Evolutionary conservation across 2,888 invertebrate species (phyloP), one percentile per base, ranked within the genome.

Genomic region (Punctoribates punctum): DNA sequence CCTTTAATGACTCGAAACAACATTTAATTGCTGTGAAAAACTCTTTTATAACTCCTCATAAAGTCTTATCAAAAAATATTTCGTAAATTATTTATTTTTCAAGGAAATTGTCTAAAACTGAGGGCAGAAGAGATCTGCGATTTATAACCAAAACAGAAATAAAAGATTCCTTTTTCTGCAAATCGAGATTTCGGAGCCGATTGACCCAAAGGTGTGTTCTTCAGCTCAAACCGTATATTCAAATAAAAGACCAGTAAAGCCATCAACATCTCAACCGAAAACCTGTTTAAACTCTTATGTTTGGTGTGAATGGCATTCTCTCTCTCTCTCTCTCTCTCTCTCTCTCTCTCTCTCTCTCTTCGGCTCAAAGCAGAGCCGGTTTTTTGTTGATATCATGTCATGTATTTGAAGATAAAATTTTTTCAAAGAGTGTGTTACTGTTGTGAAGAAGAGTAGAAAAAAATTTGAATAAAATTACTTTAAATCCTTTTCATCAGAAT

Each of bases 231-330:
- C 57, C 13, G 57, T 57, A 57, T 57, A 57, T 57, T 57, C 57
- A 57, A 23, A 57, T 42, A 11, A 25, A 57, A 23, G 51, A 51
- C 51, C 57, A 57, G 57, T 23, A 25, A 20, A 57, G 23, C 57
- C 57, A 57, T 57, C 57, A 57, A 42, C 23, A 57, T 57, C 23
- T 57, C 17, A 5, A 25, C 4, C 25, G 20, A 57, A 57, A 57
- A 57, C 57, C 57, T 23, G 57, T 57, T 57, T 57, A 23, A 57
- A 57, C 8, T 57, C 20, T 25, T 17, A 20, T 11, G 4, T 23
- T 57, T 57, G 57, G 57, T 57, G 57, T 57, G 57, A 57, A 57
- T 57, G 57, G 57, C 57, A 57, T 57, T 57, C 57, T 25, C 23
- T n/a, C 54, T 4, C 6, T 20, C 8, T 20, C 8, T 54, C n/a